A percentile compares a stretch with the other conserved stretches of the same genome.
phyloP scores from a whole-genome alignment of 2,113 vertebrate genomes.

The Poicephalus meyeri region DNA sequence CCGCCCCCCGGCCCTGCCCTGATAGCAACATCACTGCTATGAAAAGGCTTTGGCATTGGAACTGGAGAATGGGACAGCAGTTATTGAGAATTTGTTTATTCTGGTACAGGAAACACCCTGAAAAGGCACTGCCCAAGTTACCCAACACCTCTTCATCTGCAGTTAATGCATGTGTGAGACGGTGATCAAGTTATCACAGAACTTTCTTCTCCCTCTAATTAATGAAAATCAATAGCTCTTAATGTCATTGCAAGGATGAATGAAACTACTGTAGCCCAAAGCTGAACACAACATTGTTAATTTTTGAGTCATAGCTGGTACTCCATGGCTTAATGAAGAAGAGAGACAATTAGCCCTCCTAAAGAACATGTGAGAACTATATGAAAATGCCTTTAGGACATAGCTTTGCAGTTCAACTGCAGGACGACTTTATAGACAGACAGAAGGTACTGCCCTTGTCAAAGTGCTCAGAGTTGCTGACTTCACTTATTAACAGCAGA shows the following conservation, averaged over 20 bases:
- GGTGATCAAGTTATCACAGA: neutral
- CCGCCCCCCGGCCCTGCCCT: too few species aligned
- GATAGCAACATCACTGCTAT: neutral
- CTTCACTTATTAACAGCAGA: neutral
- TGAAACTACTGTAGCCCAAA: neutral
- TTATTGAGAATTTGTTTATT: neutral
- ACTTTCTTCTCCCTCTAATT: neutral
- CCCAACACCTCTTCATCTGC: neutral
- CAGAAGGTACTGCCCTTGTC: rapidly evolving
- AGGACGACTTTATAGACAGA: neutral
- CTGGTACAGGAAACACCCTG: neutral
- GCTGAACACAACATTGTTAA: rapidly evolving
- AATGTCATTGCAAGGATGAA: neutral
- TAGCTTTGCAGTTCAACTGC: neutral
- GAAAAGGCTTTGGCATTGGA: neutral
- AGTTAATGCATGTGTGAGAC: neutral
- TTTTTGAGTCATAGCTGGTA: neutral
- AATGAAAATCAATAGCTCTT: neutral
- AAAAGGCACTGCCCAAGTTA: neutral
- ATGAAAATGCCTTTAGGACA: neutral
- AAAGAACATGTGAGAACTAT: neutral
- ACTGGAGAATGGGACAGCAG: neutral
- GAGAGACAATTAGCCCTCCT: neutral
- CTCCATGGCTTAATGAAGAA: neutral
- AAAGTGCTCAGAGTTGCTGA: neutral